A percentile compares a stretch with the other conserved stretches of the same genome.
These are phyloP conservation scores for Cardiocondyla obscurior DNA, from an alignment of 1,140 invertebrate genomes.

Conservation along the genomic window DNA sequence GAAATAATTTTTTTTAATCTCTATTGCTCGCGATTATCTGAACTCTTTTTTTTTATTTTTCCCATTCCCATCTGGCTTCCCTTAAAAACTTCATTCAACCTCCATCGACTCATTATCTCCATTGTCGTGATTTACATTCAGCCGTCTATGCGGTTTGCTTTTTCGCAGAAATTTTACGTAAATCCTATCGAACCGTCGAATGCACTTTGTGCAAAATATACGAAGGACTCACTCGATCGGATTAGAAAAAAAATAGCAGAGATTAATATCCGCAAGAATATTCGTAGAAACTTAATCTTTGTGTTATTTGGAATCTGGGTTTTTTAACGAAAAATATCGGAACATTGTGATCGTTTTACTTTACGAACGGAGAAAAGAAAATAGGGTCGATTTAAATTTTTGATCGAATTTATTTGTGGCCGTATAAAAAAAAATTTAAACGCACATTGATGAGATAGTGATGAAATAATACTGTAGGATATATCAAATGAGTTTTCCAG, in stretches of 20 bases:
- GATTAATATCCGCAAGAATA: background rate
- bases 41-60: no score
- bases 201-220: background rate
- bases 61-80: background rate
- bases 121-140: conserved; percentile 29
- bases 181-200: background rate
- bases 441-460: background rate
- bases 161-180: background rate
- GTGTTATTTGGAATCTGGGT: background rate
- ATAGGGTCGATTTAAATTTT: conserved; percentile 3
- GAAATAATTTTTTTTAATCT: conserved; percentile 30
- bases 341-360: background rate
- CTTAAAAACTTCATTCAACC: conserved; percentile 23
- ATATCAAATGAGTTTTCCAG: conserved; percentile 24
- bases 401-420: background rate
- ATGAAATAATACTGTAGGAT: background rate
- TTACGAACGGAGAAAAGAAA: background rate
- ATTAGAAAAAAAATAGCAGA: background rate
- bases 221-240: background rate
- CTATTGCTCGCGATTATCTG: background rate
- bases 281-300: background rate
- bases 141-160: background rate
- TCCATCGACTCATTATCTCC: conserved; percentile 40
- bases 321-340: background rate
- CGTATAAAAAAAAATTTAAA: background rate